Base-by-base conservation (phyloP, 2,797 vertebrate species). In the Zenarchopterus dispar region DNA sequence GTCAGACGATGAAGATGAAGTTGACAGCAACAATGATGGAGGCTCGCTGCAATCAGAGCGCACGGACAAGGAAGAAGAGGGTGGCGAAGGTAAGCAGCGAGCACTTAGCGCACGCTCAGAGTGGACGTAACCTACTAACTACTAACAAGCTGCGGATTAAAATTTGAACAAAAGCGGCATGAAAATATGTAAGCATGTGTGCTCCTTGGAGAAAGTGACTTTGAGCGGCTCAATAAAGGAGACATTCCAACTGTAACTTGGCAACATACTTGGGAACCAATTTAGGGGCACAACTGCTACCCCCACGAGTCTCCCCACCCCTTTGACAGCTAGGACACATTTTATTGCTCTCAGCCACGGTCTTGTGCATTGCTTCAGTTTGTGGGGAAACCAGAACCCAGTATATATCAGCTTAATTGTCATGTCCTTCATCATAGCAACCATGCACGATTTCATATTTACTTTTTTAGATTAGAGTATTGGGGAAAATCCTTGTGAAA, bases 1-100 rank as follows among this genome's bases (percentile, higher is more conserved):
- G 36, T 92, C 90, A 0, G 94, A 95, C 0, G 93, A 96, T 0
- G 80, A 81, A 2, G 96, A 97, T 21, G 93, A 93, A 9, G 82
- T 82, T 54, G 94, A 87, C 18, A 91, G 93, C 91, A 91, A 91
- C 77, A 90, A 92, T 6, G 97, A 98, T 4, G 92, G 87, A 4
- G 56, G 85, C 47, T 98, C 97, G 0, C 67, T 96, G 85, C 92
- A 93, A 36, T 99, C 96, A 0, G 97, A 99, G 69, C 95, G 93
- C 43, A 91, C 66, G 0, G 97, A 98, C 88, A 96, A 95, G 82
- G 97, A 99, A 15, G 97, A 99, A 2, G 97, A 98, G 11, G 59
- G 70, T 0, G 53, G 23, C 1, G 87, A 92, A 91, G 95, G 96
- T 97, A 59, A 80, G 49, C 51, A 69, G 52, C 67, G 58, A 41